These are phyloP conservation scores for Agonopterix arenella DNA, from an alignment of 2,888 invertebrate species.

Conservation along the genomic window DNA sequence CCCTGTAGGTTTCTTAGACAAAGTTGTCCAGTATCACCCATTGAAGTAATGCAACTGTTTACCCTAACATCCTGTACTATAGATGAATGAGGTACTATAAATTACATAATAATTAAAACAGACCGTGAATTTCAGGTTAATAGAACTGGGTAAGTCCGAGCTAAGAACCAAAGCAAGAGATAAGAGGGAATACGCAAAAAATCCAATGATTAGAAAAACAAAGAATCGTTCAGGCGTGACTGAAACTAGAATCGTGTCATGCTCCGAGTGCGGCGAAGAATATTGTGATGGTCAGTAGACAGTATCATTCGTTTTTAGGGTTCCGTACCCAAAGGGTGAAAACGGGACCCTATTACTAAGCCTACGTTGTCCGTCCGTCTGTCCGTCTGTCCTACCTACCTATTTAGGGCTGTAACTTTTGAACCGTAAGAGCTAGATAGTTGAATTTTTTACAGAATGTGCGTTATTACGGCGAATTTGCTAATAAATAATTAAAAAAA, in stretches of 20 bases:
- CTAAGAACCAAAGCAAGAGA: conserved; percentile 84
- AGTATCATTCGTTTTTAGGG: background rate
- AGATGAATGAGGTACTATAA: background rate
- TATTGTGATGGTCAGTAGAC: conserved; percentile 82
- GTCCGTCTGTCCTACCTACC: no score
- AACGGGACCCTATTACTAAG: no score
- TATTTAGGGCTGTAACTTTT: no score
- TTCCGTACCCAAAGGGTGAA: no score
- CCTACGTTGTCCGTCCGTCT: no score
- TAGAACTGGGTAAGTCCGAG: conserved; percentile 89
- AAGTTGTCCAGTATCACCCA: no score
- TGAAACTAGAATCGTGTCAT: conserved; percentile 85
- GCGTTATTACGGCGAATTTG: no score
- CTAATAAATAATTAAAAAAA: no score
- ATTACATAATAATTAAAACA: background rate
- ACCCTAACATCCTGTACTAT: background rate
- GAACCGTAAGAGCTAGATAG: no score
- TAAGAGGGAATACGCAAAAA: conserved; percentile 80
- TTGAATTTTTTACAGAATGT: no score
- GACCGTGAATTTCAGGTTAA: conserved; percentile 71
- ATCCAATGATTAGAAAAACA: conserved; percentile 82
- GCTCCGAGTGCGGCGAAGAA: conserved; percentile 90
- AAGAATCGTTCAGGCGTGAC: conserved; percentile 90
- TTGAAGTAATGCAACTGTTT: no score
- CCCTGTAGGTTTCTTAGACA: no score